phyloP scores from a whole-genome alignment of 2,888 invertebrate species.

The Acanthosoma haemorrhoidale region DNA sequence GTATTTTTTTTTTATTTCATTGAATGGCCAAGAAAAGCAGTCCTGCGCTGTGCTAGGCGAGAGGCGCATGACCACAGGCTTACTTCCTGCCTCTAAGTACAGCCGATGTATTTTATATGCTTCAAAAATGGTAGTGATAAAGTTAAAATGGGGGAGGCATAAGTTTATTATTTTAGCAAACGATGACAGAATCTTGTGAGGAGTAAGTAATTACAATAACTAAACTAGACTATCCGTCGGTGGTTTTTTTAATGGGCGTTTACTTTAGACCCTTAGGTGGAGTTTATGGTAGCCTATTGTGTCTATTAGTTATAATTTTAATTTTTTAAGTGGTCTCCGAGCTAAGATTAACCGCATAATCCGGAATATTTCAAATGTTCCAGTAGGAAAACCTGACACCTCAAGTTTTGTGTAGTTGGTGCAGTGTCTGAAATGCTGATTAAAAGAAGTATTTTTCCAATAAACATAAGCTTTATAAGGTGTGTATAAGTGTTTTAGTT shows the following conservation, averaged over 20 bases:
- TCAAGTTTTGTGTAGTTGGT: background rate
- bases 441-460: background rate
- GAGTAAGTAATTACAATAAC: conserved; percentile 61
- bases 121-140: conserved; percentile 78
- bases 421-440: background rate
- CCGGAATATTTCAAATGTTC: background rate
- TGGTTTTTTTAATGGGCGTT: conserved; percentile 35
- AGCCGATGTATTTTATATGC: conserved; percentile 50
- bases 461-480: background rate
- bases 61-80: conserved; percentile 37
- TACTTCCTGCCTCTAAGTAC: conserved; percentile 38
- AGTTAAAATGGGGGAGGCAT: conserved; percentile 75
- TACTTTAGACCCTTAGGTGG: conserved; percentile 26
- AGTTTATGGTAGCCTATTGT: background rate
- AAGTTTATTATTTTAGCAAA: conserved; percentile 77
- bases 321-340: background rate
- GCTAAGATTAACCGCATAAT: too few relatives aligned
- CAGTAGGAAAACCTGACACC: background rate
- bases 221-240: background rate
- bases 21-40: conserved; percentile 36
- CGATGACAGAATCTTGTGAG: conserved; percentile 88
- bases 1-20: conserved; percentile 36
- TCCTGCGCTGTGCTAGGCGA: conserved; percentile 36
- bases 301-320: background rate
- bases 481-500: background rate